Conservation (phyloP, 2,113 vertebrate genomes). For the Protobothrops flavoviridis region DNA sequence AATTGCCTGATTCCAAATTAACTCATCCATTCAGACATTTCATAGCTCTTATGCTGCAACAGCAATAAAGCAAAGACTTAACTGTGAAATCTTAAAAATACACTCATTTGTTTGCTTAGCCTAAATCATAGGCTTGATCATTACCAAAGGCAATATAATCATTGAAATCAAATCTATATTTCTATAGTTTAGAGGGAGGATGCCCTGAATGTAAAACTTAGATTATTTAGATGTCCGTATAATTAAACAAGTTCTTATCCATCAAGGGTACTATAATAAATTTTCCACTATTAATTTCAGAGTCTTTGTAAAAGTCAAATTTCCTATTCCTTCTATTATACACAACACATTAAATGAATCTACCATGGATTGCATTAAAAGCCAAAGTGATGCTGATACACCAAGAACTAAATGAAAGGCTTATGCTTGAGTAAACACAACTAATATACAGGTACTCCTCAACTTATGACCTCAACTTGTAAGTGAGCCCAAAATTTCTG, state of each 20-base stretch:
- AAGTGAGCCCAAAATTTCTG: too few species aligned
- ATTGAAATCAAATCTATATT: neutral
- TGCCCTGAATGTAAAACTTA: neutral
- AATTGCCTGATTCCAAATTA: conserved; percentile 61
- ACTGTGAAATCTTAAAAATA: conserved; percentile 29
- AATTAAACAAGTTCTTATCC: conserved; percentile 18
- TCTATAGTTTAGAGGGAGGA: neutral
- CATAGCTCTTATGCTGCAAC: conserved; percentile 43
- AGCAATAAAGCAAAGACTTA: conserved; percentile 53
- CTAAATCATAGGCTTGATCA: conserved; percentile 29
- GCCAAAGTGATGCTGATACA: neutral
- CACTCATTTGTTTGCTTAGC: conserved; percentile 16
- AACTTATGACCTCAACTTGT: too few species aligned
- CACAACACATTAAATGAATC: conserved; percentile 2
- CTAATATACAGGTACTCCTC: neutral
- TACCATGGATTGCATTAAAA: conserved; percentile 9
- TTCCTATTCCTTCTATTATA: conserved; percentile 12
- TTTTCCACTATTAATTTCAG: conserved; percentile 15
- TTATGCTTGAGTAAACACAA: neutral
- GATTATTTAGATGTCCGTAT: conserved; percentile 17
- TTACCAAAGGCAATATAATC: conserved; percentile 22
- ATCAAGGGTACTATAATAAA: conserved; percentile 1
- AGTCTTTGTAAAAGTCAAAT: conserved; percentile 23
- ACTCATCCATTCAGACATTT: conserved; percentile 55
- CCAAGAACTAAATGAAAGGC: conserved; percentile 14